Base-by-base conservation (phyloP, 2,113 vertebrate species). In the Dolichotis patagonum region DNA sequence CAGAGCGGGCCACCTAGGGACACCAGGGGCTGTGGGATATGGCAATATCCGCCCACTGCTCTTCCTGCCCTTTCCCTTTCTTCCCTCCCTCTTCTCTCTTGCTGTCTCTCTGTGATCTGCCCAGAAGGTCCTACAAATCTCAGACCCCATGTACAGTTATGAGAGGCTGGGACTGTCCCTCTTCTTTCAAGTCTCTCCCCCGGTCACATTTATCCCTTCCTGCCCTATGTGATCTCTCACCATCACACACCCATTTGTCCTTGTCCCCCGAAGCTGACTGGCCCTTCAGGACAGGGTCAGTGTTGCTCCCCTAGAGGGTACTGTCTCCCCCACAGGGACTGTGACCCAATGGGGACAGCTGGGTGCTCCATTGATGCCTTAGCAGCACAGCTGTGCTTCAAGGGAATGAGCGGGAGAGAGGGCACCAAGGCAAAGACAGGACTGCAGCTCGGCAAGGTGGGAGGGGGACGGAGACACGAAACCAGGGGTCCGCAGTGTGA, bases 131-230 rank as follows among this genome's bases (percentile, higher is more conserved):
- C 38, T 41, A 56, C 13, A 43, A 14, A 54, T 52, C 8, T 1
- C 22, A 58, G 67, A 9, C 24, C 52, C 17, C 28, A 1, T 35
- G 9, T 43, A 28, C 19, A 35, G 4, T 24, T 60, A 56, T 60
- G n/a, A 60, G 19, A 19, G n/a, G 30, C 35, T 30, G 5, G 3
- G 41, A 24, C 49, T 30, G 2, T 32, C 12, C 0, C 0, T 75
- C 38, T 77, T 38, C 58, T 62, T 17, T 20, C 41, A 19, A 52
- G 43, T 9, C 73, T 60, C 43, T 63, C 81, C 24, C 41, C 32
- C 0, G 2, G 62, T 2, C 46, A 43, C 12, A 17, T 30, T 30
- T 67, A 43, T n/a, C 6, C 4, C 26, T 60, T 52, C 2, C 2
- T 28, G 38, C 58, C 43, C 35, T 92, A 30, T 73, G 4, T 65